Base-by-base conservation (phyloP, 2,888 invertebrate genomes). In the Himalopsyche japonica region DNA sequence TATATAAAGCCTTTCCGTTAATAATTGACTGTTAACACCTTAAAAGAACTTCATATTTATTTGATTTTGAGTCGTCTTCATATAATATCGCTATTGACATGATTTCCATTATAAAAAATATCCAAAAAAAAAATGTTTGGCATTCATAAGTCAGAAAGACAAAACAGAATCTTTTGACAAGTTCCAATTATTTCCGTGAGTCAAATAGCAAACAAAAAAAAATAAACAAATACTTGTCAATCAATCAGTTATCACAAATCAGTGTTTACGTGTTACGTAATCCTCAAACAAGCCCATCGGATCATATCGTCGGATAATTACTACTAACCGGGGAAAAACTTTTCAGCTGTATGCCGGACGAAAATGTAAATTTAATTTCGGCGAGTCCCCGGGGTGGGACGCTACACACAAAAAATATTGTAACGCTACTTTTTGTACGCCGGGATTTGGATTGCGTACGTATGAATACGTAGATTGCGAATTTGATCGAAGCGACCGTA, bases 311-410 rank as follows among this genome's bases (percentile, higher is more conserved):
- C 18, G 34, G 81, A 81, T 81, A 81, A 81, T 81, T 81, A 81
- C 57, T 49, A 64, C 37, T 37, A 81, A 57, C 64, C 57, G 57
- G 30, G 32, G 34, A 70, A 81, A 80, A 57, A 37, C 64, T 81
- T 30, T 64, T 34, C 30, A 81, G 57, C 81, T 64, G 27, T 8
- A 37, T 18, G 32, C n/a, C 27, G 81, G 81, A 81, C 27, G 70
- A 37, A 81, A 81, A 81, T 81, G 57, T 64, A 64, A 70, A 70
- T 81, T 81, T 81, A 81, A 81, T 81, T 81, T 81, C 37, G 34
- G 6, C 15, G n/a, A 30, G n/a, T 64, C 64, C 47, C 57, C 34
- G 37, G 18, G 77, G 77, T n/a, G 37, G 30, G 24, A 6, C 27
- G 27, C 27, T 70, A 70, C 15, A 70, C 5, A 70, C 70, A 70